These are phyloP conservation scores for Phyllopteryx taeniolatus DNA, from an alignment of 2,113 vertebrate genomes.

Conservation along the genomic window DNA sequence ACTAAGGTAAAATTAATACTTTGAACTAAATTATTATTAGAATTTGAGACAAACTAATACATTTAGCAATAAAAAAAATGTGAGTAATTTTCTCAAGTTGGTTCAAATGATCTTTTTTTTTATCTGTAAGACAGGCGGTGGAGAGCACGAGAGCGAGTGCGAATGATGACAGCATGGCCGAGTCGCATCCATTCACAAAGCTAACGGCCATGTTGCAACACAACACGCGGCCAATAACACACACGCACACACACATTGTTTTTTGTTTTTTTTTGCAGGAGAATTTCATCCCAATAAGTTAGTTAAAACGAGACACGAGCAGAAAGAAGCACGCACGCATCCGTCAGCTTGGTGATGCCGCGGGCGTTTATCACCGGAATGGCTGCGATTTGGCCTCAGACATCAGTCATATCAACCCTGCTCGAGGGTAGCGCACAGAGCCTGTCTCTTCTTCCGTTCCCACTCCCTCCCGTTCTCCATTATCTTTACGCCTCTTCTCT, in stretches of 20 bases:
- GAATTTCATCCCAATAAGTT: neutral
- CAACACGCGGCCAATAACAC: constrained; percentile 19
- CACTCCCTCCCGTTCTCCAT: constrained; percentile 42
- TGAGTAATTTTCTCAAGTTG: too few species aligned
- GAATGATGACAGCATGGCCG: constrained; percentile 16
- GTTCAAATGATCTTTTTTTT: too few species aligned
- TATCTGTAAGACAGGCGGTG: too few species aligned
- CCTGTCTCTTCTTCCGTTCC: constrained; percentile 19
- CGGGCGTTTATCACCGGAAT: constrained; percentile 59
- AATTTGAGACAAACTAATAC: too few species aligned
- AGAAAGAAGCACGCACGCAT: constrained; percentile 24
- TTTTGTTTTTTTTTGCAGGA: neutral
- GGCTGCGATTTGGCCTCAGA: constrained; percentile 57
- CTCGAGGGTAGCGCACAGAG: constrained; percentile 46
- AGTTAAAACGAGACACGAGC: neutral
- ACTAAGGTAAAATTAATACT: too few species aligned
- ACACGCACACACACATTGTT: neutral
- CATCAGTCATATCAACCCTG: constrained; percentile 51
- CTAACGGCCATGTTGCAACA: constrained; percentile 29
- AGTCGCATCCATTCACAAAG: constrained; percentile 33
- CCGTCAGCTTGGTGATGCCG: constrained; percentile 47
- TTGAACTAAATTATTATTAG: too few species aligned
- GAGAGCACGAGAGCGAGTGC: neutral
- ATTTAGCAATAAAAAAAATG: too few species aligned
- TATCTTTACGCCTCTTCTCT: constrained; percentile 41